Base-by-base conservation (phyloP, 2,113 vertebrate species). In the Felis chaus region DNA sequence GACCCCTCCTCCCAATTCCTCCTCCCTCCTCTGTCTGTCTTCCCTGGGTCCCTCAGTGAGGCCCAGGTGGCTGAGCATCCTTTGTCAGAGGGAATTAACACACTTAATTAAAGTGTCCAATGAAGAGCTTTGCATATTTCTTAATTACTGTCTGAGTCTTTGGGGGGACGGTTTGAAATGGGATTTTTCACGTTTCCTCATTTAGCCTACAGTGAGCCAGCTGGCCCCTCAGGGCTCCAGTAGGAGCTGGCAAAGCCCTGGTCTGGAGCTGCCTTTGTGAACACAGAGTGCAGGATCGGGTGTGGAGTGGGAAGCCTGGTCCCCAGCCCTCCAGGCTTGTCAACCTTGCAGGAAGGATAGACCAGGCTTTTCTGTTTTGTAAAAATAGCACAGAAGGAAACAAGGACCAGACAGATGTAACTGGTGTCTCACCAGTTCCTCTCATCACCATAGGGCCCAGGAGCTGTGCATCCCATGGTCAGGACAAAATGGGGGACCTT, bases 61-160 rank as follows among this genome's bases (percentile, higher is more conserved):
- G 94, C 97, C 68, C 85, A 89, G 97, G 68, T 79, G 29, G 95
- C 94, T 76, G 83, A 94, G 66, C 80, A 2, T 92, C 88, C 78
- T 74, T 73, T 91, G 94, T 85, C 93, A 94, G 88, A 98, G 96
- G 97, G 97, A 98, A 98, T 98, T 98, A 97, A 86, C 95, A 97
- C 91, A 93, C 94, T 98, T 98, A 98, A 98, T 98, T 98, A 98
- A 98, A 96, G 84, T 96, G 94, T 81, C 98, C 98, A 89, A 97
- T 95, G 95, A 98, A 97, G 97, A 97, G 95, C 95, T 97, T 94
- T 86, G 73, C 94, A 36, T 96, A 95, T 95, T 98, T 97, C 97
- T 98, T 98, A 98, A 98, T 98, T 98, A 98, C 97, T 2, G 16
- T 41, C 92, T 71, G 73, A 95, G 85, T 95, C 97, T 98, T 97